Base-by-base conservation (phyloP, 2,113 vertebrate genomes). In the Tachysurus vachellii region DNA sequence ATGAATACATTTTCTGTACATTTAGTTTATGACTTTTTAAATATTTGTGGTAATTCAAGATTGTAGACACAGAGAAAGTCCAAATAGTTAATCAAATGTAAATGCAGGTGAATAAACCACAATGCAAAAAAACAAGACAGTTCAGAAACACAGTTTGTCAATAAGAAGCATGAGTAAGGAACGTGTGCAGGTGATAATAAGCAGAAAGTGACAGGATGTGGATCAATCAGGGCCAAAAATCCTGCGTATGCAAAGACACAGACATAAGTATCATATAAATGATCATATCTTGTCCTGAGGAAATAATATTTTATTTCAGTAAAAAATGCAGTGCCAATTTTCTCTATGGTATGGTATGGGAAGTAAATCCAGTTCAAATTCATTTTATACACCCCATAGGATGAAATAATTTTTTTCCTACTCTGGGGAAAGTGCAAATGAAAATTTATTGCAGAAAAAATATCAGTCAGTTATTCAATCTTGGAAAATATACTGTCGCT, bases 391-490 rank as follows among this genome's bases (percentile, higher is more conserved):
- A 68, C 19, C 59, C 79, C 75, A 31, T 75, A 50, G 75, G 19
- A 80, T 80, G 53, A 88, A 66, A 82, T 76, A 23, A 82, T 85
- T 88, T 85, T 70, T 19, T 59, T 57, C 53, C 56, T 10, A 64
- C 77, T 71, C 86, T 81, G 28, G 82, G 88, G 85, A 53, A 83
- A 88, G 17, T 53, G 68, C 70, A 88, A 90, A 88, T 88, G 66
- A 88, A 90, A 89, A 89, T 88, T 64, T 81, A 88, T 90, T 88
- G 76, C 80, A 62, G 56, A 83, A 89, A 36, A 84, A 88, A 88
- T 81, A 62, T 71, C 85, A 83, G 21, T 87, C 68, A 76, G 11
- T 82, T 86, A 88, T 90, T 84, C 64, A 70, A 85, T 87, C 42
- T 71, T 82, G 83, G 86, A 84, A 87, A 87, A 79, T 70, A 77